A percentile compares a stretch with the other conserved stretches of the same genome.
Evolutionary conservation across 1,140 invertebrate genomes (phyloP).

Genomic region (Musca vetustissima): DNA sequence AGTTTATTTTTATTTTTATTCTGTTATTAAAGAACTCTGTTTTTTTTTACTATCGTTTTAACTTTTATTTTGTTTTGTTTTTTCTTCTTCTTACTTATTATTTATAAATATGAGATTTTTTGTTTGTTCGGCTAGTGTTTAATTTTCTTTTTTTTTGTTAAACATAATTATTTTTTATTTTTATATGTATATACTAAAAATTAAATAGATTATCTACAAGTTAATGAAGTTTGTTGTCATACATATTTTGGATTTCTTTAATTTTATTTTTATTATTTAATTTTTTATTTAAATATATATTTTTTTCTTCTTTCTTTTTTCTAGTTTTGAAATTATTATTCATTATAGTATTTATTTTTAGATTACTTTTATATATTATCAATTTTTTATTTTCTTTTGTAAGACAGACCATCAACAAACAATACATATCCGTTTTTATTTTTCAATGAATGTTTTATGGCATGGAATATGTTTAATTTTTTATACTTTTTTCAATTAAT

Average conservation of each 20-base stretch:
- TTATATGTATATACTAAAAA: slow-evolving; percentile 7
- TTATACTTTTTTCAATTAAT: slow-evolving; percentile 1
- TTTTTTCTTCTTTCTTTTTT: background rate
- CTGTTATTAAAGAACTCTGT: slow-evolving; percentile 16
- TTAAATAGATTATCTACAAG: slow-evolving; percentile 27
- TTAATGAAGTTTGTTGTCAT: slow-evolving; percentile 23
- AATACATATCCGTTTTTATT: background rate
- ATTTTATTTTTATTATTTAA: slow-evolving; percentile 25
- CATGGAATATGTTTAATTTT: background rate
- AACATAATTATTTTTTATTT: slow-evolving; percentile 32
- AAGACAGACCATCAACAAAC: slow-evolving; percentile 21
- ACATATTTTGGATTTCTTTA: slow-evolving; percentile 9
- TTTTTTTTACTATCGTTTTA: slow-evolving; percentile 21
- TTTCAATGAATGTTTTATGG: slow-evolving; percentile 2
- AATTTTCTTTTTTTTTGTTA: slow-evolving; percentile 32
- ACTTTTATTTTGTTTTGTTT: slow-evolving; percentile 3
- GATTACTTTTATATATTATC: too few species aligned
- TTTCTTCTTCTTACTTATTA: slow-evolving; percentile 11
- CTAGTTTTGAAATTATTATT: slow-evolving; percentile 25
- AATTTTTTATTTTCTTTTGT: slow-evolving; percentile 27
- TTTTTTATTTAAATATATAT: background rate
- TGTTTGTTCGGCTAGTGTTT: slow-evolving; percentile 31
- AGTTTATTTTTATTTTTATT: slow-evolving; percentile 1
- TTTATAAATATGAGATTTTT: slow-evolving; percentile 35
- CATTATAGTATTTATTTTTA: slow-evolving; percentile 19